Evolutionary conservation across 2,113 vertebrate species (phyloP), one percentile per base, ranked within the genome.

Genomic region (Sylvietta virens): DNA sequence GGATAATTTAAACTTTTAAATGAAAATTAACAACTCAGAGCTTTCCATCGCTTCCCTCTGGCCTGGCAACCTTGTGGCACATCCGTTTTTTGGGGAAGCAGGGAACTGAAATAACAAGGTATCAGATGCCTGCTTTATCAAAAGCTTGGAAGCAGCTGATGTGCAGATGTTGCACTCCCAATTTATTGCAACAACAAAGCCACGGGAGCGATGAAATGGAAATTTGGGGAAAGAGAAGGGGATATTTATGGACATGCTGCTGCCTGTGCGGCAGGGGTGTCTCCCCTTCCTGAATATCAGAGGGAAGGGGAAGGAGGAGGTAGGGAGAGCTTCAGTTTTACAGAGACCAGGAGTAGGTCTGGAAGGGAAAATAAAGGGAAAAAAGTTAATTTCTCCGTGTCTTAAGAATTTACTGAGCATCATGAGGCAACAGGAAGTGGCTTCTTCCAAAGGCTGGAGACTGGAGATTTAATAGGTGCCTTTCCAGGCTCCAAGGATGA

Each of bases 161-260:
- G 81, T 79, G 47, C 31, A 81, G 92, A 67, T 7, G 48, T 62
- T 57, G 7, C 64, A 40, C 3, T 37, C 56, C 48, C 94, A 69
- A 96, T 96, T 95, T 94, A 96, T 95, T 92, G 79, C 85, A 66
- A 14, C 79, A 80, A 60, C 90, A 87, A 86, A 92, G 71, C 45
- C 33, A 18, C 35, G 77, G 89, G 57, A 30, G 74, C 15, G n/a
- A 94, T 57, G 93, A 86, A 79, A 73, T 5, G 5, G 60, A 74
- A 71, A 64, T 88, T 15, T 80, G 57, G 11, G 33, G 40, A 65
- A 66, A 50, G 47, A 73, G 58, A 51, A 54, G 20, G 39, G 24
- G 15, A 26, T 90, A 10, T 81, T 92, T 70, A 62, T 11, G 48
- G 72, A 51, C 40, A 24, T 2, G 2, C 7, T 62, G 47, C 50